Conservation (phyloP, 2,113 vertebrate species). For the Xenopus borealis region DNA sequence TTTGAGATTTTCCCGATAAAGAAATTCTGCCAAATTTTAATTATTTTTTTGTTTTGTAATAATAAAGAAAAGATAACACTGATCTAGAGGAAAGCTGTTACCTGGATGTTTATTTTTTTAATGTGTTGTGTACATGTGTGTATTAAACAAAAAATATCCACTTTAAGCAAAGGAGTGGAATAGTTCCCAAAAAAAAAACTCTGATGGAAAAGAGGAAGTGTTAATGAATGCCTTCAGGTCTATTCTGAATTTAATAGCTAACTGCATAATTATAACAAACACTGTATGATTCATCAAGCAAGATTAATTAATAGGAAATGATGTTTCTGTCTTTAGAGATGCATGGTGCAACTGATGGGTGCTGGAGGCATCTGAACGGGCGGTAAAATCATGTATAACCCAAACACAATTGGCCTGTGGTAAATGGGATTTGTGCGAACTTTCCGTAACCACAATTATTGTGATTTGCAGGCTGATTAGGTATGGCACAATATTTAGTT, state of each 20-base stretch:
- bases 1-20: no score
- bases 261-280: background rate
- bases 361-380: background rate
- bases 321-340: background rate
- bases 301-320: slow-evolving; percentile 2
- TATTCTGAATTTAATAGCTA: background rate
- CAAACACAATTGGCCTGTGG: background rate
- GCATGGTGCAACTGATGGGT: background rate
- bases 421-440: background rate
- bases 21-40: no score
- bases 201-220: no score
- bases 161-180: no score
- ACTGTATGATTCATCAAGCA: background rate
- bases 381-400: background rate
- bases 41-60: no score
- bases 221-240: background rate
- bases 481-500: background rate
- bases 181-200: no score
- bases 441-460: background rate
- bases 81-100: no score
- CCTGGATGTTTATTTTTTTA: no score
- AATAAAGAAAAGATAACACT: no score
- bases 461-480: background rate
- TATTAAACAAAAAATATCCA: no score
- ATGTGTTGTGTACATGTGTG: no score